Conservation (phyloP, 1,140 invertebrate genomes). For the Chymomyza costata region DNA sequence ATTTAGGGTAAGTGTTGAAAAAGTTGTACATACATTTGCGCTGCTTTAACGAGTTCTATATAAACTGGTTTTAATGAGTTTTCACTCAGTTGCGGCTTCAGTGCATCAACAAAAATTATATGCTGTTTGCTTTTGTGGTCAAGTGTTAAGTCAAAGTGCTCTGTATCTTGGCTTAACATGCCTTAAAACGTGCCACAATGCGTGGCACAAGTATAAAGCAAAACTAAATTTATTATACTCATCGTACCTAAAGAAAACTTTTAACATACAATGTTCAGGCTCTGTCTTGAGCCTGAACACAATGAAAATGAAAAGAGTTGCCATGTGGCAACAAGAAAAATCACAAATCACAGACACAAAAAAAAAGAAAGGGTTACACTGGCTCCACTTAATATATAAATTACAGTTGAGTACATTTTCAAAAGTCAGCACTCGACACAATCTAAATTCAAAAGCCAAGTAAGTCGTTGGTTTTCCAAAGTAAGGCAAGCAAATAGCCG, state of each 20-base stretch:
- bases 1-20: constrained; percentile 62
- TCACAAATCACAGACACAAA: constrained; percentile 11
- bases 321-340: constrained; percentile 27
- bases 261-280: constrained; percentile 9
- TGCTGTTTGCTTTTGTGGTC: constrained; percentile 40
- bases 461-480: too few species aligned
- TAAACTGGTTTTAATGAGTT: constrained; percentile 60
- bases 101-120: constrained; percentile 36
- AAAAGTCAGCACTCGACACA: constrained; percentile 63
- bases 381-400: constrained; percentile 61
- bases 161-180: too few species aligned
- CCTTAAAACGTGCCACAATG: constrained; percentile 6
- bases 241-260: too few species aligned
- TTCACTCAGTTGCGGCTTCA: constrained; percentile 25
- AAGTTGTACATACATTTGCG: too few species aligned
- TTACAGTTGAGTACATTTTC: constrained; percentile 63
- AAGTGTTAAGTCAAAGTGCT: constrained; percentile 6
- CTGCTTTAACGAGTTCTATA: constrained; percentile 64
- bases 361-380: not conserved
- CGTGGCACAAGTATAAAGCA: too few species aligned
- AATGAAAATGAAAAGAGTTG: not conserved
- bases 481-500: too few species aligned
- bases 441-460: constrained; percentile 63
- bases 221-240: too few species aligned
- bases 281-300: constrained; percentile 17